phyloP scores from a whole-genome alignment of 2,113 vertebrate species.

The Cheirogaleus medius region DNA sequence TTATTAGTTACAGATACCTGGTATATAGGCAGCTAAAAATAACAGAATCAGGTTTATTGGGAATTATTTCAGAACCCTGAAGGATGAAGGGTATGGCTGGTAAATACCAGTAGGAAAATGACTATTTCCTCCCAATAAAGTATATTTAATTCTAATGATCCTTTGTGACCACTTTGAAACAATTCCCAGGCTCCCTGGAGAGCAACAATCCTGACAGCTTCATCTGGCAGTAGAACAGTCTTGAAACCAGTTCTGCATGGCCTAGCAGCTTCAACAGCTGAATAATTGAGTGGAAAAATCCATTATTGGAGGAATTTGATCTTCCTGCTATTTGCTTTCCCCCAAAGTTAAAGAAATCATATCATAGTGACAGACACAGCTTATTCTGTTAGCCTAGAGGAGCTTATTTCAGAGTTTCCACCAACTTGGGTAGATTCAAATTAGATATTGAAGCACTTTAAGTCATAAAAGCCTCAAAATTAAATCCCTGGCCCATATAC shows the following conservation, averaged over 20 bases:
- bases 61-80: background rate
- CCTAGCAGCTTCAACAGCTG: conserved; percentile 11
- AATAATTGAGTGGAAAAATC: conserved; percentile 76
- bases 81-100: background rate
- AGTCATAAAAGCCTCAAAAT: conserved; percentile 36
- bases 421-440: background rate
- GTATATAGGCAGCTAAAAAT: background rate
- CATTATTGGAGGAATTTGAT: conserved; percentile 73
- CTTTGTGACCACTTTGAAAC: conserved; percentile 56
- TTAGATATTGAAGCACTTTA: conserved; percentile 20
- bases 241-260: conserved; percentile 49
- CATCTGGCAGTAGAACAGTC: conserved; percentile 1
- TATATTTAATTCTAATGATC: conserved; percentile 58
- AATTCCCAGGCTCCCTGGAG: conserved; percentile 35
- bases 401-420: conserved; percentile 35
- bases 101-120: conserved; percentile 33
- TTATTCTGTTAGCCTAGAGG: conserved; percentile 32
- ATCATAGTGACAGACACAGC: background rate
- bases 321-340: conserved; percentile 58
- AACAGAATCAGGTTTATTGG: conserved; percentile 16
- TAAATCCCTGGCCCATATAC: background rate
- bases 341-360: conserved; percentile 17
- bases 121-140: background rate
- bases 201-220: conserved; percentile 52
- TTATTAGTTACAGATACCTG: background rate